Evolutionary conservation across 2,797 vertebrate genomes (phyloP).

Genomic region (Myotis findleyi): DNA sequence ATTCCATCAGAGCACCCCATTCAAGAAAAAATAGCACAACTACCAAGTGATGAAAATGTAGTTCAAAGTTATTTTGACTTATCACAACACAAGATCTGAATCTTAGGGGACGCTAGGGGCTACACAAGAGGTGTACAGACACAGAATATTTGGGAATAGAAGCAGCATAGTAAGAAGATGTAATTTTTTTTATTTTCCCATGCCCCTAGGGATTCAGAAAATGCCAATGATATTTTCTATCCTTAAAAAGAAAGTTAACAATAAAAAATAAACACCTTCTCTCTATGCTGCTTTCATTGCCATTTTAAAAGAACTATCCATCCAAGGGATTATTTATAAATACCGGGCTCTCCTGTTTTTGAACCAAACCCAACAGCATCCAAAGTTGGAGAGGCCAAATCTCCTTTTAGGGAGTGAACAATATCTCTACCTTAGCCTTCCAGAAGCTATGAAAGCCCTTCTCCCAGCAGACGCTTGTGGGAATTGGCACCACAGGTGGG

Average conservation of each 20-base stretch:
- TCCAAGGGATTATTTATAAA: neutral
- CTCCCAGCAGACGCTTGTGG: neutral
- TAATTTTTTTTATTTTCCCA: neutral
- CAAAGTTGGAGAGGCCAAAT: neutral
- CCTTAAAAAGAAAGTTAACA: neutral
- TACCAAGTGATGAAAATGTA: slow-evolving; percentile 13
- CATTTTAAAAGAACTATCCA: neutral
- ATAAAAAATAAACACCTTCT: slow-evolving; percentile 1
- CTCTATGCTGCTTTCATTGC: neutral
- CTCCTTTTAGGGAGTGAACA: neutral
- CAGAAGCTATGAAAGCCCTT: slow-evolving; percentile 26
- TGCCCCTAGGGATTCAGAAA: neutral
- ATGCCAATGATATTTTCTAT: neutral
- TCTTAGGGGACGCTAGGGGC: neutral
- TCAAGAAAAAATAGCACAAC: neutral
- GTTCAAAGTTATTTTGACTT: neutral
- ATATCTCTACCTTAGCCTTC: neutral
- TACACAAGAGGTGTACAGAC: neutral
- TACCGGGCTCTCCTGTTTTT: neutral
- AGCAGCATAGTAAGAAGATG: neutral
- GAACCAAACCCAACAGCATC: neutral
- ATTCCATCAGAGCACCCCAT: neutral
- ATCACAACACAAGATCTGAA: neutral
- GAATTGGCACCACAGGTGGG: neutral
- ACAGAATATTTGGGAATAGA: neutral